Evolutionary conservation across 1,140 invertebrate species (phyloP), one percentile per base, ranked within the genome.

Genomic region (Drosophila mojavensis): DNA sequence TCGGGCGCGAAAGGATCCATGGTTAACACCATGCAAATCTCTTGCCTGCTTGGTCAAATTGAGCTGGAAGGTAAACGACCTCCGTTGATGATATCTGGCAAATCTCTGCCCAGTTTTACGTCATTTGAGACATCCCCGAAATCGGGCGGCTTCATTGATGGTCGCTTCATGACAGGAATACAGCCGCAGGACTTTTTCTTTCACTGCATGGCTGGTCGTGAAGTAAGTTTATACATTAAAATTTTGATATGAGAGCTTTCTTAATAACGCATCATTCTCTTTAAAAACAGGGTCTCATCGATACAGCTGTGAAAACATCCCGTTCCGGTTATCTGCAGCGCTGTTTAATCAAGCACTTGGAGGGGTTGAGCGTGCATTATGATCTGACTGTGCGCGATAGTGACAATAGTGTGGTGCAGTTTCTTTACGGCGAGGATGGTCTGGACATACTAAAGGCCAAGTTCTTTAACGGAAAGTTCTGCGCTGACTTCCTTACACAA

Each of bases 181-280:
- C 95, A 97, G 86, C 98, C 98, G 0, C 98, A 99, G 93, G 98
- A 99, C 91, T 99, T 99, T 91, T 99, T 99, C 93, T 99, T 99
- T 93, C 98, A 99, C 94, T 99, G 98, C 92, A 99, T 99, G 98
- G 99, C 99, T 58, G 99, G 99, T 71, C 95, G 99, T 93, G 99
- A 99, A 95, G 96, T 95, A 91, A 75, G 74, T 36, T 50, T 26
- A 7, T 0, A 17, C 17, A 17, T 17, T 17, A 17, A 0, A 50
- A 30, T 61, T 13, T 33, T 0, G 2, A n/a, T 11, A 51, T 45
- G 3, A 15, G 4, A n/a, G 6, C 17, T 28, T 5, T 28, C 3
- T 36, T 47, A 50, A 33, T 62, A 41, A 13, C 11, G 3, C 20
- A 24, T 20, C 2, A 3, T 33, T 39, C 7, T 51, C 0, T 48